Evolutionary conservation across 1,140 invertebrate genomes (phyloP).

Genomic region (Littorina saxatilis): DNA sequence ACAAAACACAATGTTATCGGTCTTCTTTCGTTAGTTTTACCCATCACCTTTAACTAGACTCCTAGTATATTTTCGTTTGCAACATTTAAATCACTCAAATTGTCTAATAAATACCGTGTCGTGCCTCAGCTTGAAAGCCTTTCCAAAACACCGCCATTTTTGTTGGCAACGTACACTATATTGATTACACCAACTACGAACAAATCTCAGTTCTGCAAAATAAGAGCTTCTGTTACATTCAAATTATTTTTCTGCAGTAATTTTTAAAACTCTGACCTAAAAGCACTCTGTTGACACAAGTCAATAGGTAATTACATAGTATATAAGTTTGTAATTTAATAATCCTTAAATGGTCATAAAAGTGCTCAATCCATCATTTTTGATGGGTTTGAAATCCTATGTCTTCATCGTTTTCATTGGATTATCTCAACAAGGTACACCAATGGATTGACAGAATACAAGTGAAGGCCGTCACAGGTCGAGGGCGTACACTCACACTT

Average conservation of each 20-base stretch:
- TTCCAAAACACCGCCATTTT: conserved; percentile 37
- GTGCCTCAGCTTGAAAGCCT: neutral
- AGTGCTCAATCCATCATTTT: no score
- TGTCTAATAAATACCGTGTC: no score
- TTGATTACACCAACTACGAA: neutral
- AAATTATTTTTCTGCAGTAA: neutral
- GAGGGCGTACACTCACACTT: conserved; percentile 33
- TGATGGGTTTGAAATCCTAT: neutral
- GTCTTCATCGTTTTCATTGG: neutral
- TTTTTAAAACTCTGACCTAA: no score
- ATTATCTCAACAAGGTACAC: neutral
- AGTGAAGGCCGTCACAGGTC: neutral
- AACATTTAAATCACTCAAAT: no score
- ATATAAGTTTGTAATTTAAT: no score
- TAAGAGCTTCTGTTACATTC: neutral
- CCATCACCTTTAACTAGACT: no score
- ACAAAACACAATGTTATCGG: no score
- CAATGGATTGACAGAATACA: conserved; percentile 7
- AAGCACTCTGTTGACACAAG: no score
- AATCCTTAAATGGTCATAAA: no score
- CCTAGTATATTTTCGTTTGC: no score
- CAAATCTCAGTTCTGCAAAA: neutral
- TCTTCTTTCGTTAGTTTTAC: no score
- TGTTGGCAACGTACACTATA: conserved; percentile 16
- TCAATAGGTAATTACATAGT: no score